A percentile compares a stretch with the other conserved stretches of the same genome.
phyloP scores from a whole-genome alignment of 2,113 vertebrate species.

The Meriones unguiculatus region DNA sequence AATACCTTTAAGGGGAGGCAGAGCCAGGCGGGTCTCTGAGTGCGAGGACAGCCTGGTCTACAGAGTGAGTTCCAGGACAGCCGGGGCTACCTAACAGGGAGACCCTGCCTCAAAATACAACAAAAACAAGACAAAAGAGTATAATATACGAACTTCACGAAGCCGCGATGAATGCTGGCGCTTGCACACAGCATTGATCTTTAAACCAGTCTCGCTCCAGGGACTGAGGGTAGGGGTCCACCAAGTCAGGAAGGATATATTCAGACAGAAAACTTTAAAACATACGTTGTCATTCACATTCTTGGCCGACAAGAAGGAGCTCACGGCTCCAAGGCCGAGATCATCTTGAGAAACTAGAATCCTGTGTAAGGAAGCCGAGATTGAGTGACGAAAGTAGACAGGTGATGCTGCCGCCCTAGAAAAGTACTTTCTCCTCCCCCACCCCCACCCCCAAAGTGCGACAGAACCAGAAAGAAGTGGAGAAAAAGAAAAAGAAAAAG shows the following conservation, averaged over 20 bases:
- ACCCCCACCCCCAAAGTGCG: background rate
- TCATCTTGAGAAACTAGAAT: background rate
- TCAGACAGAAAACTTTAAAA: background rate
- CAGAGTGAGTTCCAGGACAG: background rate
- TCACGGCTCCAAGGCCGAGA: background rate
- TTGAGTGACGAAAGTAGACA: background rate
- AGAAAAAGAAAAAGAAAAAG: background rate
- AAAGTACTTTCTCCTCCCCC: conserved; percentile 52
- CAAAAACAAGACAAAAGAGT: background rate
- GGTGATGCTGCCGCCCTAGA: background rate
- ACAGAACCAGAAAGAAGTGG: conserved; percentile 51
- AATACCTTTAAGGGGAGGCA: background rate
- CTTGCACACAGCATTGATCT: background rate
- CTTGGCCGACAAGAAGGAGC: background rate
- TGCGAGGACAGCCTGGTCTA: background rate
- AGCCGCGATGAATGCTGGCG: too few relatives aligned
- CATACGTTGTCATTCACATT: background rate
- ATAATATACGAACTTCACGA: background rate
- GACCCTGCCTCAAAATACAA: background rate
- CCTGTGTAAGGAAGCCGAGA: background rate
- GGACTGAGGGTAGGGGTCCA: background rate
- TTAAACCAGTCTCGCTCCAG: background rate
- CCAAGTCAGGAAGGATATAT: background rate
- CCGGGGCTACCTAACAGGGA: background rate
- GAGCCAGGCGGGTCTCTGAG: background rate